These are phyloP conservation scores for Diaperis boleti DNA, from an alignment of 2,888 invertebrate species.

Conservation along the genomic window DNA sequence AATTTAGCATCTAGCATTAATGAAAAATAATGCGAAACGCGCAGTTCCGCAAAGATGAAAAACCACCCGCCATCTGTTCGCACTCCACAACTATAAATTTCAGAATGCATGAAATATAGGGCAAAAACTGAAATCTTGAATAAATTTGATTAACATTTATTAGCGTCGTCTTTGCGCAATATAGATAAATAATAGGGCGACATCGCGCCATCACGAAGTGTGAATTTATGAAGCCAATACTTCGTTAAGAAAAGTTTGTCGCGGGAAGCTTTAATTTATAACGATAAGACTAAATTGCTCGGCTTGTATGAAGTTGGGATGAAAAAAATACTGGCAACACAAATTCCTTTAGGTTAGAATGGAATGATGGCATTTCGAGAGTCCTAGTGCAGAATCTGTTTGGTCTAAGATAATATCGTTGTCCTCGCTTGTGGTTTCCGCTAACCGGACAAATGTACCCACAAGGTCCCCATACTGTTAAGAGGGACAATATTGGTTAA, in stretches of 20 bases:
- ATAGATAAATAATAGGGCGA: constrained; percentile 45
- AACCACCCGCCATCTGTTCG: constrained; percentile 39
- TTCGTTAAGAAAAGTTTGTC: constrained; percentile 34
- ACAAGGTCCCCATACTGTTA: too few relatives aligned
- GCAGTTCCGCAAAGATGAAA: constrained; percentile 6
- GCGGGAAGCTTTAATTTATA: constrained; percentile 30
- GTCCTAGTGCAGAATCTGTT: too few relatives aligned
- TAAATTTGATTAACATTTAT: constrained; percentile 45
- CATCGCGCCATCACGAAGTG: constrained; percentile 19
- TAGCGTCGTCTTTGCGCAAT: constrained; percentile 40
- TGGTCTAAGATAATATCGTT: too few relatives aligned
- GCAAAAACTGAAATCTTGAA: constrained; percentile 45
- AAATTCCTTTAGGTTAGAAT: too few relatives aligned
- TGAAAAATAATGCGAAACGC: constrained; percentile 11
- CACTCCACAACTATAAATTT: constrained; percentile 45
- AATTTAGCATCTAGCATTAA: constrained; percentile 9
- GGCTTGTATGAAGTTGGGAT: too few relatives aligned
- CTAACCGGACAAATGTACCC: too few relatives aligned
- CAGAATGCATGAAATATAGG: constrained; percentile 39
- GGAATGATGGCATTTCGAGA: too few relatives aligned
- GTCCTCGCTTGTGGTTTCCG: too few relatives aligned
- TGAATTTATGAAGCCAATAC: constrained; percentile 34
- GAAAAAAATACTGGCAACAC: too few relatives aligned
- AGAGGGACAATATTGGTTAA: too few relatives aligned
- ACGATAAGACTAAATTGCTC: too few relatives aligned